phyloP scores from a whole-genome alignment of 2,888 invertebrate genomes.

The Nomada fabriciana region DNA sequence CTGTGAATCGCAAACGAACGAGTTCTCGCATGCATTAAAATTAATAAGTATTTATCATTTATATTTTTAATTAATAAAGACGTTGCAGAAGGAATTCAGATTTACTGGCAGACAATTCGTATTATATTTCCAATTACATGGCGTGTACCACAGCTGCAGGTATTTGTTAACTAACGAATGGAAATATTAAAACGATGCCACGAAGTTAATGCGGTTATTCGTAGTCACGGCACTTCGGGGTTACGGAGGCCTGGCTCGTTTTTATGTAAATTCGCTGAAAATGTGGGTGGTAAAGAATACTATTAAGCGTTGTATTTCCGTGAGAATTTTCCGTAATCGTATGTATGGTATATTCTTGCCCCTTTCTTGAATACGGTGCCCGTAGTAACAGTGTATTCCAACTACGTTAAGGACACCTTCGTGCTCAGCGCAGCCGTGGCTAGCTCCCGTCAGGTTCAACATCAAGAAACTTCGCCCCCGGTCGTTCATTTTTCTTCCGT shows the following conservation, averaged over 20 bases:
- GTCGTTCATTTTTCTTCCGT: slow-evolving; percentile 11
- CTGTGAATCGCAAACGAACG: slow-evolving; percentile 28
- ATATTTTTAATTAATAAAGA: background rate
- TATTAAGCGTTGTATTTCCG: slow-evolving; percentile 56
- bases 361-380: slow-evolving; percentile 25
- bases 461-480: background rate
- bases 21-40: slow-evolving; percentile 18
- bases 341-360: slow-evolving; percentile 16
- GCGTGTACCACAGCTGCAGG: background rate
- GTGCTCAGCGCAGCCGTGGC: background rate
- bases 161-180: slow-evolving; percentile 20
- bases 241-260: slow-evolving; percentile 65
- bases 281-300: slow-evolving; percentile 68
- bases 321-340: slow-evolving; percentile 56
- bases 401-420: background rate
- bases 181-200: slow-evolving; percentile 60
- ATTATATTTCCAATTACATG: background rate
- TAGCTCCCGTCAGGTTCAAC: background rate
- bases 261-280: slow-evolving; percentile 69
- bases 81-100: background rate
- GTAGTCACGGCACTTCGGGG: slow-evolving; percentile 75
- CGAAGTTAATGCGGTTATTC: slow-evolving; percentile 75
- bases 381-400: background rate
- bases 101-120: slow-evolving; percentile 2
- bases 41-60: background rate